Base-by-base conservation (phyloP, 1,140 invertebrate genomes). In the Eriocheir sinensis region DNA sequence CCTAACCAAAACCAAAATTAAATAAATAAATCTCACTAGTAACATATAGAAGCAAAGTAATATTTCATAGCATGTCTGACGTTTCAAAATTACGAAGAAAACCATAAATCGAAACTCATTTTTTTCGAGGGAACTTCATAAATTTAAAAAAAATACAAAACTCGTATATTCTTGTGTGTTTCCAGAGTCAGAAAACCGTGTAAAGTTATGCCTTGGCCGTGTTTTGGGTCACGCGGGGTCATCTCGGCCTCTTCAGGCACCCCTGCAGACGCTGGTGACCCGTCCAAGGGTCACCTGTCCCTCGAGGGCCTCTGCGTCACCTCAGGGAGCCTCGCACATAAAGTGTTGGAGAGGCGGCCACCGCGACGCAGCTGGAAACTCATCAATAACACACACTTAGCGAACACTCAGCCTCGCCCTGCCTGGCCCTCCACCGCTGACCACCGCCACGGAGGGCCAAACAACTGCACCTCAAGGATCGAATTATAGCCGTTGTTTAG, bases 201-300 rank as follows among this genome's bases (percentile, higher is more conserved):
- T n/a, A 72, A n/a, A n/a, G n/a, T 72, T 0, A 72, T 72, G 27
- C 60, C 60, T 8, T 72, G 60, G 12, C 27, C 27, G 21, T 72
- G 60, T 72, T 72, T 72, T 72, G 60, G 60, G 60, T 72, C 60
- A 72, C 21, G 6, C 6, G n/a, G 60, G 60, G 60, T 72, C 60
- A 72, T n/a, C 60, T 72, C n/a, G 60, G 60, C 60, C n/a, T n/a
- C 60, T 72, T 72, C 60, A 72, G 27, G 60, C 17, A 72, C 60
- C 60, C 60, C 60, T 72, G 27, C 60, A 21, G 27, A 72, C 60
- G 21, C 60, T 72, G 21, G n/a, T 72, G 60, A 72, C 60, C 60
- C 60, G 60, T 72, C 60, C 60, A 72, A 72, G 60, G 60, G 60
- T 72, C 60, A 72, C 60, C 60, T 72, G 60, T 72, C 60, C 60